These are phyloP conservation scores for Lates calcarifer DNA, from an alignment of 2,113 vertebrate species.

Conservation along the genomic window DNA sequence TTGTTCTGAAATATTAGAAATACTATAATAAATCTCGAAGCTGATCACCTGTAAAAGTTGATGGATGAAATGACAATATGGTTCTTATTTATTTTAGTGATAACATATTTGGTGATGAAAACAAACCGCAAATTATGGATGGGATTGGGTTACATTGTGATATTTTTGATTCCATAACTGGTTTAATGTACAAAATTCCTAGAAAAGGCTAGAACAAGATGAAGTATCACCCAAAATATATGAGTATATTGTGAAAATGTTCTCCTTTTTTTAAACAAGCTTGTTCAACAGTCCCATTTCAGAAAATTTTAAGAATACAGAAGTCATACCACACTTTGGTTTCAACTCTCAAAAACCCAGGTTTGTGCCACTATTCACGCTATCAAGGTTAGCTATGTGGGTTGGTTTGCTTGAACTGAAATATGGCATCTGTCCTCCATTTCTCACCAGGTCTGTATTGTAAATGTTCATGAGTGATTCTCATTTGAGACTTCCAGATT, in stretches of 20 bases:
- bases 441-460: slow-evolving; percentile 55
- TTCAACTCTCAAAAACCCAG: slow-evolving; percentile 20
- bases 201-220: slow-evolving; percentile 14
- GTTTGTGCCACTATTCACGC: slow-evolving; percentile 52
- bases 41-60: slow-evolving; percentile 27
- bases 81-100: slow-evolving; percentile 58
- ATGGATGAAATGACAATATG: slow-evolving; percentile 13
- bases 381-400: slow-evolving; percentile 46
- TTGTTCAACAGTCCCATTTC: slow-evolving; percentile 28
- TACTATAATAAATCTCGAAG: slow-evolving; percentile 24
- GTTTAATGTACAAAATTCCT: slow-evolving; percentile 12
- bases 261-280: slow-evolving; percentile 12
- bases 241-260: slow-evolving; percentile 9
- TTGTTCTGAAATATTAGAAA: slow-evolving; percentile 22
- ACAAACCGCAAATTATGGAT: slow-evolving; percentile 13
- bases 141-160: slow-evolving; percentile 24
- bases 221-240: slow-evolving; percentile 11
- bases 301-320: slow-evolving; percentile 12
- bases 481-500: slow-evolving; percentile 50
- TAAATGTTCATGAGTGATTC: slow-evolving; percentile 68
- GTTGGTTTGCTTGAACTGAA: slow-evolving; percentile 55
- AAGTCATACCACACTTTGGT: slow-evolving; percentile 15
- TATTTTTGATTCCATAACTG: slow-evolving; percentile 16
- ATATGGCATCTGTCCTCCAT: slow-evolving; percentile 56
- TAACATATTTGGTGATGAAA: slow-evolving; percentile 7